These are phyloP conservation scores for Amazona vittata DNA, from an alignment of 2,113 vertebrate genomes.

Conservation along the genomic window DNA sequence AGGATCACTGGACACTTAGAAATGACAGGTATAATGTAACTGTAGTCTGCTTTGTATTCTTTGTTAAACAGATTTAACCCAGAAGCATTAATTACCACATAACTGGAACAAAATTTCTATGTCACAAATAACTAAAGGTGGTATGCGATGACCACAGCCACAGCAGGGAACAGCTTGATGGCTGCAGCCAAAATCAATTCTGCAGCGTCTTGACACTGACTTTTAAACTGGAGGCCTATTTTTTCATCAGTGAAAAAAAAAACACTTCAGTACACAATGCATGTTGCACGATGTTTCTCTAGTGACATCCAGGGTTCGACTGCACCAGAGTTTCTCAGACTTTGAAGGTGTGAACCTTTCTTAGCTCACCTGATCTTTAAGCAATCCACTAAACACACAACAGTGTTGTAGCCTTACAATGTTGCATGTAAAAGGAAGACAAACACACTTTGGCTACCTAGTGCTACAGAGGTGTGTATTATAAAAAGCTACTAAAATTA, in stretches of 20 bases:
- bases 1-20: slow-evolving; percentile 62
- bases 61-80: slow-evolving; percentile 50
- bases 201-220: neutral
- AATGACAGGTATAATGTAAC: slow-evolving; percentile 40
- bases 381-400: neutral
- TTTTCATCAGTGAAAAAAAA: neutral
- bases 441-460: neutral
- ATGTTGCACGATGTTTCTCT: neutral
- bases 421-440: neutral
- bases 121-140: neutral
- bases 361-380: neutral
- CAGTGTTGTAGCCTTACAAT: neutral
- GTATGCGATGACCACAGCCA: neutral
- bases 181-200: neutral
- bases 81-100: slow-evolving; percentile 22
- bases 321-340: neutral
- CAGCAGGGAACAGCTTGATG: neutral
- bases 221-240: neutral
- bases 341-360: neutral
- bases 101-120: neutral
- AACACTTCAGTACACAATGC: neutral
- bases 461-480: neutral
- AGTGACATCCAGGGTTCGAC: neutral
- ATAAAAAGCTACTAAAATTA: neutral
- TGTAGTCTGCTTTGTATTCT: slow-evolving; percentile 9